A percentile compares a stretch with the other conserved stretches of the same genome.
These are phyloP conservation scores for Hipparchia semele DNA, from an alignment of 2,888 invertebrate species.

Conservation along the genomic window DNA sequence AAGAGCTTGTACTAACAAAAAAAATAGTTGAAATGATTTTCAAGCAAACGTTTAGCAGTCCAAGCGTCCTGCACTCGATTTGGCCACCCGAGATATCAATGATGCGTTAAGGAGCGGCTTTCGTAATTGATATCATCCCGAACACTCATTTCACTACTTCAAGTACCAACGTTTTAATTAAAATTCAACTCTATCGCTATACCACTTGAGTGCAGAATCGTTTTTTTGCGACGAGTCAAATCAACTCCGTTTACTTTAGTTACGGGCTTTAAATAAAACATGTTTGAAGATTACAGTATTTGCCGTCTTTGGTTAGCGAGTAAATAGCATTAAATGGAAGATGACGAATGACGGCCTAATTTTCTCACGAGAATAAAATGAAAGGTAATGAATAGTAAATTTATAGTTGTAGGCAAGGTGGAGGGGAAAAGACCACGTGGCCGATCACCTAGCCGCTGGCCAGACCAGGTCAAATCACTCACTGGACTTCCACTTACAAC, in stretches of 20 bases:
- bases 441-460: no score
- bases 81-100: slow-evolving; percentile 48
- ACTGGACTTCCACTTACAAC: no score
- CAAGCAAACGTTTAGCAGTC: neutral
- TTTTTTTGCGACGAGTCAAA: neutral
- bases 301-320: slow-evolving; percentile 26
- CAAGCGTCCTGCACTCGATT: slow-evolving; percentile 32
- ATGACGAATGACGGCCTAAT: neutral
- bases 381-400: neutral
- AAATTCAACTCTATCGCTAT: slow-evolving; percentile 31
- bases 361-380: neutral
- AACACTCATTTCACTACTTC: slow-evolving; percentile 35
- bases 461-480: no score
- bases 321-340: slow-evolving; percentile 17
- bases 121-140: slow-evolving; percentile 51
- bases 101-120: slow-evolving; percentile 55
- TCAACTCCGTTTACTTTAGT: slow-evolving; percentile 27
- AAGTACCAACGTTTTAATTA: slow-evolving; percentile 4
- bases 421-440: no score
- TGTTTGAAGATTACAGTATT: slow-evolving; percentile 42
- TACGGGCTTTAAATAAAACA: slow-evolving; percentile 39
- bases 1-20: no score
- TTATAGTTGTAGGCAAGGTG: no score
- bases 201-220: slow-evolving; percentile 19
- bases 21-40: no score